These are phyloP conservation scores for Dicaeum eximium DNA, from an alignment of 2,113 vertebrate genomes.

Conservation along the genomic window DNA sequence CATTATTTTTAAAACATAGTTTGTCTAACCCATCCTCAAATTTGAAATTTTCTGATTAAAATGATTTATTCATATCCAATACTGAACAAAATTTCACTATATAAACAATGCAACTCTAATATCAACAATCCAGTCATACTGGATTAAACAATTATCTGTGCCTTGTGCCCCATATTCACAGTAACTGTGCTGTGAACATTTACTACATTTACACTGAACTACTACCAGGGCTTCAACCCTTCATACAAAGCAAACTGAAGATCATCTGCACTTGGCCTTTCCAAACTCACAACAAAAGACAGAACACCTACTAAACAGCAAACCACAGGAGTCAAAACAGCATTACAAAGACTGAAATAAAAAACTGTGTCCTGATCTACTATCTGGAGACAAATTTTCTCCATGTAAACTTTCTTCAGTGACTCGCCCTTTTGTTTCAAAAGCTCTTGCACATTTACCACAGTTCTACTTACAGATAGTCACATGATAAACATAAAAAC, in stretches of 20 bases:
- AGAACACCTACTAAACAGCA: background rate
- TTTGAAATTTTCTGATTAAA: background rate
- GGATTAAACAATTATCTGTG: background rate
- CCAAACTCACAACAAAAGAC: background rate
- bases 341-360: background rate
- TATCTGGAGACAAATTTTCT: background rate
- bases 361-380: background rate
- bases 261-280: background rate
- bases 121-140: background rate
- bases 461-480: background rate
- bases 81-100: background rate
- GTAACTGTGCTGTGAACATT: background rate
- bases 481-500: background rate
- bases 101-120: background rate
- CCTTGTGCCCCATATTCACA: background rate
- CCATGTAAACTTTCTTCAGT: background rate
- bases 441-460: background rate
- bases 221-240: background rate
- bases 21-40: background rate
- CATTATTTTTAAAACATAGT: background rate
- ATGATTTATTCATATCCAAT: background rate
- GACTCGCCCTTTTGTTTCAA: background rate
- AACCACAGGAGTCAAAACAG: background rate
- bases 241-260: background rate
- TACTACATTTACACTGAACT: background rate